Evolutionary conservation across 1,140 invertebrate species (phyloP).

Genomic region (Bursaphelenchus mucronatus): DNA sequence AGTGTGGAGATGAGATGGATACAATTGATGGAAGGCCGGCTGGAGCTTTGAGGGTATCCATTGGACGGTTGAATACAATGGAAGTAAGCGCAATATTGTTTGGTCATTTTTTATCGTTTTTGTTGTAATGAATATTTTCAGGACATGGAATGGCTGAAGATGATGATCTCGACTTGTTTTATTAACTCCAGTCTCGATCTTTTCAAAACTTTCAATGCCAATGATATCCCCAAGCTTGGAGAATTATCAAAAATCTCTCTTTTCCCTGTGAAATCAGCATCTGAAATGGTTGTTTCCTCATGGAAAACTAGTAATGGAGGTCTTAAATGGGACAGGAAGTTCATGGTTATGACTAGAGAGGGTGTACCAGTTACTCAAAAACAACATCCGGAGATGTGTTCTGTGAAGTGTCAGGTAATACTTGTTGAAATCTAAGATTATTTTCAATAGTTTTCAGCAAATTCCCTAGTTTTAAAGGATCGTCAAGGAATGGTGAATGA

Average conservation of each 20-base stretch:
- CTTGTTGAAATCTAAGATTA: neutral
- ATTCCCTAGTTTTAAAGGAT: constrained; percentile 69
- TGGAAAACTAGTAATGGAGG: constrained; percentile 74
- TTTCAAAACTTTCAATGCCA: neutral
- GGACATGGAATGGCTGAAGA: constrained; percentile 34
- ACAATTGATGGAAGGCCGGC: constrained; percentile 82
- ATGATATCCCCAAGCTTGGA: neutral
- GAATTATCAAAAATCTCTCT: constrained; percentile 70
- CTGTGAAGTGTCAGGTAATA: constrained; percentile 69
- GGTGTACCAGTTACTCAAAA: constrained; percentile 84
- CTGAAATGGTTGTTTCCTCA: constrained; percentile 69
- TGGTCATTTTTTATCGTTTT: constrained; percentile 69
- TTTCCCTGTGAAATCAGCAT: constrained; percentile 91
- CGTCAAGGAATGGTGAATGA: constrained; percentile 63
- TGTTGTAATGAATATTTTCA: constrained; percentile 17
- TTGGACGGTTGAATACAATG: constrained; percentile 81
- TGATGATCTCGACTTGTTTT: constrained; percentile 46
- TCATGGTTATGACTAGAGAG: constrained; percentile 78
- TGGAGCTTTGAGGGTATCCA: constrained; percentile 83
- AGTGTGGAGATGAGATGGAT: constrained; percentile 84
- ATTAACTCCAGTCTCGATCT: neutral
- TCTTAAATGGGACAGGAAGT: constrained; percentile 79
- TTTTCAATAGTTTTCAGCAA: constrained; percentile 58
- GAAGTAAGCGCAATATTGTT: constrained; percentile 70
- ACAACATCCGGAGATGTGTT: constrained; percentile 73